These are phyloP conservation scores for Cettia cetti DNA, from an alignment of 2,113 vertebrate genomes.

Conservation along the genomic window DNA sequence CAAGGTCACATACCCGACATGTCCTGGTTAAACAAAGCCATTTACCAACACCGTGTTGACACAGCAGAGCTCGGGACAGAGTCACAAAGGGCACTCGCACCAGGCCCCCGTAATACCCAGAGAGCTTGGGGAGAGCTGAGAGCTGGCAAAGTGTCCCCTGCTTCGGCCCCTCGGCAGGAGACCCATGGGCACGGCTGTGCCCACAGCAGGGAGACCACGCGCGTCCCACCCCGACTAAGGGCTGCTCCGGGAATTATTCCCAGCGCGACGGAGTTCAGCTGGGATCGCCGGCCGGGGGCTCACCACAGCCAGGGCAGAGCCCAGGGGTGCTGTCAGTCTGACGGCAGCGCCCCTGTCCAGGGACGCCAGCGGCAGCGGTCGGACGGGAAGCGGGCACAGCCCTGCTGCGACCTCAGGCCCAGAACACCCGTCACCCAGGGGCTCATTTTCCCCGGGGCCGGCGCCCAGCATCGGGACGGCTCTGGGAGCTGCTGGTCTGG, in stretches of 20 bases:
- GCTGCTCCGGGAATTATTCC: background rate
- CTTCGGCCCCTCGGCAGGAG: background rate
- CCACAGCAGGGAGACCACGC: background rate
- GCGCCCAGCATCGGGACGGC: background rate
- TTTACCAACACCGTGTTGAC: constrained; percentile 66
- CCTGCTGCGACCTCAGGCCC: background rate
- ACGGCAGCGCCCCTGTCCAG: background rate
- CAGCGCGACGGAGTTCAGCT: fast-evolving
- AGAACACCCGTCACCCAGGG: background rate
- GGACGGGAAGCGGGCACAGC: background rate
- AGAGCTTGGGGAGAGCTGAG: background rate
- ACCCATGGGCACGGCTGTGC: background rate
- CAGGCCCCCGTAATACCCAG: background rate
- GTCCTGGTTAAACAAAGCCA: constrained; percentile 67
- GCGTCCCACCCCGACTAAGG: background rate
- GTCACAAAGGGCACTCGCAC: constrained; percentile 64
- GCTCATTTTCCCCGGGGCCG: background rate
- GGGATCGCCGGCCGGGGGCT: background rate
- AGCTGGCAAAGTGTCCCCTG: background rate
- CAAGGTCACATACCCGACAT: constrained; percentile 54
- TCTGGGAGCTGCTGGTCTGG: background rate
- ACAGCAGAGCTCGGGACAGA: constrained; percentile 61
- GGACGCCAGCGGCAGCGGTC: background rate
- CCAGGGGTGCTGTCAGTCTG: background rate
- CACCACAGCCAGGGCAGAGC: background rate